Conservation (phyloP, 2,113 vertebrate genomes). For the Tragelaphus buxtoni region DNA sequence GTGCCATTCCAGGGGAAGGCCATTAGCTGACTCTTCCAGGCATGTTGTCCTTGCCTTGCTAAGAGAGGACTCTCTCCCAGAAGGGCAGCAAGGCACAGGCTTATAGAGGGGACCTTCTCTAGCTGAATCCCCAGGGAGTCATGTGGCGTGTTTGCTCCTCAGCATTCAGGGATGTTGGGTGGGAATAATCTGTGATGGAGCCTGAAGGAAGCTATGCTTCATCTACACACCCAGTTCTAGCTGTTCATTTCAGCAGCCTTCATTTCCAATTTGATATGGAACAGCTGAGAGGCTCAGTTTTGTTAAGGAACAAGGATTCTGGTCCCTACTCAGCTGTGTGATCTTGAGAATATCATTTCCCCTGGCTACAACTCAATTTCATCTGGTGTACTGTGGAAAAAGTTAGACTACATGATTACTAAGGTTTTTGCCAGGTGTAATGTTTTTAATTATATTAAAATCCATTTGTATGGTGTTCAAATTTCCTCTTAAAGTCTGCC, state of each 20-base stretch:
- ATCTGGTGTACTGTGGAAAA: background rate
- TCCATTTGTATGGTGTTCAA: background rate
- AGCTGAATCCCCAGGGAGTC: background rate
- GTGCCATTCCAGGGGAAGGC: background rate
- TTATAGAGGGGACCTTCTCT: background rate
- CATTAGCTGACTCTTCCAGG: background rate
- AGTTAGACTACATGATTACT: background rate
- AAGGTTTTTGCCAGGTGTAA: background rate
- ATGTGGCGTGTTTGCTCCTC: background rate
- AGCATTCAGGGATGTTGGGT: background rate
- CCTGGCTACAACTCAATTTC: background rate
- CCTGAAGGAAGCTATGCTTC: background rate
- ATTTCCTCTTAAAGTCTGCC: background rate
- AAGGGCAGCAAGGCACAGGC: background rate
- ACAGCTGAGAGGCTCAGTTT: accelerated
- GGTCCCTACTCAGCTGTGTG: background rate
- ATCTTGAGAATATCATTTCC: background rate
- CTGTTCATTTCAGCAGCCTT: background rate
- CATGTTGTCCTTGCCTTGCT: background rate
- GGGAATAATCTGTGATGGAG: background rate
- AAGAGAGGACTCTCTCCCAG: background rate
- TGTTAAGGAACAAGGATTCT: background rate
- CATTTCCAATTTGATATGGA: too few relatives aligned
- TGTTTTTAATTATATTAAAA: background rate
- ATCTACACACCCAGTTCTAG: accelerated